A percentile compares a stretch with the other conserved stretches of the same genome.
Evolutionary conservation across 2,888 invertebrate species (phyloP).

Genomic region (Cephonodes hylas): DNA sequence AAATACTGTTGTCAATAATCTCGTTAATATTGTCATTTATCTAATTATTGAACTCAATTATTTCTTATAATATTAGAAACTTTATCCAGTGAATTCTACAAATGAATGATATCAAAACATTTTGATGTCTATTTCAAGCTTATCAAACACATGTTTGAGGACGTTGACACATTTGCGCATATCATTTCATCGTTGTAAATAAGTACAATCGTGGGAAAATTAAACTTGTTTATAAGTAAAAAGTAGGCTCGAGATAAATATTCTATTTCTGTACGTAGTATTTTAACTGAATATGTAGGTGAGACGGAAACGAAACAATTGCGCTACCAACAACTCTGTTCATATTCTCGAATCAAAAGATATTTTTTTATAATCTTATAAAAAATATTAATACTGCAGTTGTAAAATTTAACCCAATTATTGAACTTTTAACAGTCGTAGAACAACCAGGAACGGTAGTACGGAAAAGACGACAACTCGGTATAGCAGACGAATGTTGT

Average conservation of each 20-base stretch:
- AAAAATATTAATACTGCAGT: no score
- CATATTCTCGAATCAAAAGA: no score
- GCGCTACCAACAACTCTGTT: no score
- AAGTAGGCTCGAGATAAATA: neutral
- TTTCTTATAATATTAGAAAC: neutral
- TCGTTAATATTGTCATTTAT: neutral
- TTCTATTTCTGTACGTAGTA: neutral
- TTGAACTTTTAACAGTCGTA: conserved; percentile 45
- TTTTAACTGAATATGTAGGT: no score
- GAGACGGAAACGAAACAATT: no score
- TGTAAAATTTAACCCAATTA: neutral
- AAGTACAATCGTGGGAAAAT: neutral
- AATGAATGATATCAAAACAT: neutral
- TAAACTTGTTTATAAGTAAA: neutral
- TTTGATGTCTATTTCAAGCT: neutral
- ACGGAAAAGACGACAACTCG: conserved; percentile 60
- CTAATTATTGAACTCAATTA: neutral
- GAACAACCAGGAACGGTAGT: conserved; percentile 60
- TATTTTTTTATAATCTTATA: no score
- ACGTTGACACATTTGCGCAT: conserved; percentile 13
- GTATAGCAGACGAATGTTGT: conserved; percentile 74
- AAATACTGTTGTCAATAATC: conserved; percentile 18
- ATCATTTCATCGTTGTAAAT: conserved; percentile 3
- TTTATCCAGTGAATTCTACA: neutral
- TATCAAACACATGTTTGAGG: conserved; percentile 8